Evolutionary conservation across 2,113 vertebrate genomes (phyloP).

Genomic region (Rhea pennata): DNA sequence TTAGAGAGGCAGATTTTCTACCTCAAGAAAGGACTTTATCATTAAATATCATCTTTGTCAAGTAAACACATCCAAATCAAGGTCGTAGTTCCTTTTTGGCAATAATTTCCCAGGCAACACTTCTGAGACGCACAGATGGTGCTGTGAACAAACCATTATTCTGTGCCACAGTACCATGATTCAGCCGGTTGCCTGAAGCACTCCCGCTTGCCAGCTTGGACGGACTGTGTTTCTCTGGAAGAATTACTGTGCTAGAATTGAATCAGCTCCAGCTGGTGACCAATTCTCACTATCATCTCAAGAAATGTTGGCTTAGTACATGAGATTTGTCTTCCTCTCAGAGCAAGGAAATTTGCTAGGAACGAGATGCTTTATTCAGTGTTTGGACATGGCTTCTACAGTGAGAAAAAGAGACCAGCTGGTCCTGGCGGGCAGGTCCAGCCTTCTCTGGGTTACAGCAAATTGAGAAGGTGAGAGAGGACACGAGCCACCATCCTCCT

Average conservation of each 20-base stretch:
- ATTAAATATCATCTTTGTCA: background rate
- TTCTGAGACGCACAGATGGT: background rate
- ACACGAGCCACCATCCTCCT: background rate
- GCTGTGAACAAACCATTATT: background rate
- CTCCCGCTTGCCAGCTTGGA: slow-evolving; percentile 9
- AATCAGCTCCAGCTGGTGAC: background rate
- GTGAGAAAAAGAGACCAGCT: background rate
- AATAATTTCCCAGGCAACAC: background rate
- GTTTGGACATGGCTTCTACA: background rate
- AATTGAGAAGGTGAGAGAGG: background rate
- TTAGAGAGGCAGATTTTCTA: background rate
- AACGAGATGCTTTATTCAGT: background rate
- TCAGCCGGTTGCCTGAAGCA: background rate
- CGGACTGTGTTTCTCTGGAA: background rate
- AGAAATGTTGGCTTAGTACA: background rate
- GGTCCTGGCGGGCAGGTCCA: background rate
- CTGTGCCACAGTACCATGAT: background rate
- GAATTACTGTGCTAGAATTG: background rate
- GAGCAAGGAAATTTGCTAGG: background rate
- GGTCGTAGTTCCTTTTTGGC: background rate
- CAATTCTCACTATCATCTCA: background rate
- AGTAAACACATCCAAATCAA: background rate
- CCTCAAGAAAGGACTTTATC: background rate
- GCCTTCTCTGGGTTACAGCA: background rate
- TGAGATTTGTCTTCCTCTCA: background rate